Evolutionary conservation across 1,140 invertebrate species (phyloP).

Genomic region (Euschistus heros): DNA sequence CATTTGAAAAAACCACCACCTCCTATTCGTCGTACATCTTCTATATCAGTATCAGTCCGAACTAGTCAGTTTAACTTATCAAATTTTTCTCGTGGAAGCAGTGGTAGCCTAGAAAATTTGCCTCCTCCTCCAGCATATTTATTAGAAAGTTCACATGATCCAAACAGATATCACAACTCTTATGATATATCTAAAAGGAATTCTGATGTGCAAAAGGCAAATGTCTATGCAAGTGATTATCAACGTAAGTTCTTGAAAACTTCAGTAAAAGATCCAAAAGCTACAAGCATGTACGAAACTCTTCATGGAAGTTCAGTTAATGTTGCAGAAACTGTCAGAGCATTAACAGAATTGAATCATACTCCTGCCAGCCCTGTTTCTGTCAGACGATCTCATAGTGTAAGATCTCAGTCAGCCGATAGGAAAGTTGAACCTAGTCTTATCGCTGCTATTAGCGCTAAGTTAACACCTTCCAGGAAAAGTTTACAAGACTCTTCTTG

Average conservation of each 20-base stretch:
- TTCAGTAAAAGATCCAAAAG: slow-evolving; percentile 20
- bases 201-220: slow-evolving; percentile 23
- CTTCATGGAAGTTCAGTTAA: slow-evolving; percentile 38
- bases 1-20: slow-evolving; percentile 65
- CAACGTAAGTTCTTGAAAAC: slow-evolving; percentile 22
- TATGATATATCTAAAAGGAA: slow-evolving; percentile 15
- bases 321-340: slow-evolving; percentile 79
- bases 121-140: slow-evolving; percentile 77
- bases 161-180: slow-evolving; percentile 12
- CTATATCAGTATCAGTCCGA: slow-evolving; percentile 46
- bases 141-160: slow-evolving; percentile 41
- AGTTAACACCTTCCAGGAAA: slow-evolving; percentile 44
- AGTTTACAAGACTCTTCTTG: slow-evolving; percentile 32
- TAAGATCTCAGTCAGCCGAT: slow-evolving; percentile 39
- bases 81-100: slow-evolving; percentile 1
- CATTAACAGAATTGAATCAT: slow-evolving; percentile 70
- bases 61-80: slow-evolving; percentile 15
- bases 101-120: slow-evolving; percentile 48
- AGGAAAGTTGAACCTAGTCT: slow-evolving; percentile 48
- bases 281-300: slow-evolving; percentile 12
- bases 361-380: slow-evolving; percentile 73
- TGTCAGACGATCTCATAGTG: slow-evolving; percentile 44
- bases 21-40: slow-evolving; percentile 73
- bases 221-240: slow-evolving; percentile 25
- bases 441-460: slow-evolving; percentile 60